These are phyloP conservation scores for Micrasema longulum DNA, from an alignment of 1,140 invertebrate genomes.

Conservation along the genomic window DNA sequence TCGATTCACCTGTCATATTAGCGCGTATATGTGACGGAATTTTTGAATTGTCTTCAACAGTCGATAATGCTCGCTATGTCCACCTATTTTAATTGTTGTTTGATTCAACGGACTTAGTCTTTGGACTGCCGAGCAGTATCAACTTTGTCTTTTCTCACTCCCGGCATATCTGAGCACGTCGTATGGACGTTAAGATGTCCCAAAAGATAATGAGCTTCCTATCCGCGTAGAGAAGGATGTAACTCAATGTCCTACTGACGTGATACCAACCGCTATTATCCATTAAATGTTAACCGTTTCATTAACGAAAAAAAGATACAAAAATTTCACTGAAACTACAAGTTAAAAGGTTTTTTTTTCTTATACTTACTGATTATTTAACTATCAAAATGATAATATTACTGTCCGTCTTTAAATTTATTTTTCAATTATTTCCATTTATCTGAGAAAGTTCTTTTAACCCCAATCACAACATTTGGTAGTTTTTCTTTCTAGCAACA, in stretches of 20 bases:
- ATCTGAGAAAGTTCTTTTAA: too few species aligned
- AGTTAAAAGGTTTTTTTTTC: too few species aligned
- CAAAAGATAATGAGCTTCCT: constrained; percentile 41
- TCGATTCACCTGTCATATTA: constrained; percentile 52
- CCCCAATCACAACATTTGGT: too few species aligned
- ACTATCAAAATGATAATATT: too few species aligned
- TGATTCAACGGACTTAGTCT: constrained; percentile 13
- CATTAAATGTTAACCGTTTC: constrained; percentile 14
- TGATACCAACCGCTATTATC: constrained; percentile 15
- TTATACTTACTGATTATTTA: too few species aligned
- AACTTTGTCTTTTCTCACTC: constrained; percentile 11
- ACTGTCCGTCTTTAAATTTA: too few species aligned
- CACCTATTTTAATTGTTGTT: constrained; percentile 12
- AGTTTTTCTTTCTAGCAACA: too few species aligned
- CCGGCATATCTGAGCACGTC: constrained; percentile 32
- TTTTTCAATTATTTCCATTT: too few species aligned
- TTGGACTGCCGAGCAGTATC: background rate
- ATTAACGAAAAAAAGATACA: too few species aligned
- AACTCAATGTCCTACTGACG: constrained; percentile 31
- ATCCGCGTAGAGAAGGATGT: constrained; percentile 45
- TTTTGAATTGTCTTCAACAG: constrained; percentile 40
- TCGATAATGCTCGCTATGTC: constrained; percentile 1
- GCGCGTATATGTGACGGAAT: constrained; percentile 47
- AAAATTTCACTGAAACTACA: too few species aligned
- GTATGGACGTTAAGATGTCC: constrained; percentile 39